phyloP scores from a whole-genome alignment of 1,140 invertebrate species.

The Nylanderia fulva region DNA sequence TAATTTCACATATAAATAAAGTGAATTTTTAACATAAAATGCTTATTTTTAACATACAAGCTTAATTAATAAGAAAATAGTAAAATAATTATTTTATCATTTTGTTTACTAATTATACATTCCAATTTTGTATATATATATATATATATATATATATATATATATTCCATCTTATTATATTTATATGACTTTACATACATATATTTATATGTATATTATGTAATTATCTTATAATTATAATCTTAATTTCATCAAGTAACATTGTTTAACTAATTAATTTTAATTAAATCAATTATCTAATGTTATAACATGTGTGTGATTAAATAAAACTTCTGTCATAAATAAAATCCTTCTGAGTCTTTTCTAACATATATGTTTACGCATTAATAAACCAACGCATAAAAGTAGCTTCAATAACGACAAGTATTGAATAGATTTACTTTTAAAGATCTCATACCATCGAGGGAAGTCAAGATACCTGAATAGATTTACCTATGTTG shows the following conservation, averaged over 20 bases:
- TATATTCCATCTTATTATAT: not conserved
- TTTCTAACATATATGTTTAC: not conserved
- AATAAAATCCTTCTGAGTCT: not conserved
- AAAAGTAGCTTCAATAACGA: constrained; percentile 36
- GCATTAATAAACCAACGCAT: constrained; percentile 3
- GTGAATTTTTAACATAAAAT: not conserved
- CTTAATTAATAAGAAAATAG: not conserved
- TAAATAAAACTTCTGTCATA: not conserved
- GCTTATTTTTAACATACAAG: not conserved
- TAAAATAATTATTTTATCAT: not conserved
- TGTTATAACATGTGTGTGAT: not conserved
- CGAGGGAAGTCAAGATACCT: not conserved
- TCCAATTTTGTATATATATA: not conserved
- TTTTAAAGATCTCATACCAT: constrained; percentile 29
- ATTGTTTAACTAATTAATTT: not conserved
- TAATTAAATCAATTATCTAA: not conserved
- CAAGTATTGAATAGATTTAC: constrained; percentile 14
- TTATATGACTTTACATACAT: not conserved
- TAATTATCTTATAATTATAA: not conserved
- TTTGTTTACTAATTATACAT: not conserved
- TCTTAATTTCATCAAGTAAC: not conserved
- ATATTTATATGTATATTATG: not conserved
- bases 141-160: not conserved
- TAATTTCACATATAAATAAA: not conserved
- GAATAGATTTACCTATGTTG: constrained; percentile 23